These are phyloP conservation scores for Rhipidura dahli DNA, from an alignment of 2,113 vertebrate species.

Conservation along the genomic window DNA sequence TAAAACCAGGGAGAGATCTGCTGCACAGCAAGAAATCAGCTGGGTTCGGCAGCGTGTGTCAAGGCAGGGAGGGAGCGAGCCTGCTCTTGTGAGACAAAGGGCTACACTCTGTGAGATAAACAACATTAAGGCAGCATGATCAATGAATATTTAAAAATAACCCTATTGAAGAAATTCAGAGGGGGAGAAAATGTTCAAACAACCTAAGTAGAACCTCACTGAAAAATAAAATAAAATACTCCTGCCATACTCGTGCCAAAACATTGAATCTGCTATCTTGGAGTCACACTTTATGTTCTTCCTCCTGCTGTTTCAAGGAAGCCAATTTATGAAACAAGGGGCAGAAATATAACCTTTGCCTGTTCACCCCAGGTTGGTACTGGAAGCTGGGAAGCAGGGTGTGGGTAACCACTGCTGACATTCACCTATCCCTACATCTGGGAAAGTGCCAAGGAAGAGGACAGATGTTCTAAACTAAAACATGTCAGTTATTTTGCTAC, in stretches of 20 bases:
- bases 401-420: not conserved
- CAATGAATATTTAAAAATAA: constrained; percentile 31
- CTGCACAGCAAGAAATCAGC: constrained; percentile 39
- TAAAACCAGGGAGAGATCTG: constrained; percentile 42
- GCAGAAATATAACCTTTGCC: not conserved
- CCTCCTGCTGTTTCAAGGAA: not conserved
- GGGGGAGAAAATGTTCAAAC: not conserved
- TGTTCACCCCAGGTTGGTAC: not conserved
- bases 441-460: not conserved
- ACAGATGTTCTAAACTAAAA: not conserved
- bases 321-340: not conserved
- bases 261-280: not conserved
- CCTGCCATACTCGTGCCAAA: not conserved
- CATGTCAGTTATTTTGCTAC: not conserved
- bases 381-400: not conserved
- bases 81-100: constrained; percentile 50
- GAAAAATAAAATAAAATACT: not conserved
- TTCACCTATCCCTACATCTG: not conserved
- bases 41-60: constrained; percentile 7
- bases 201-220: not conserved
- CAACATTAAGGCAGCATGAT: not conserved
- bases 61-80: constrained; percentile 34
- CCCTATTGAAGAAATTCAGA: not conserved
- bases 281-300: not conserved
- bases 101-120: constrained; percentile 18